Conservation (phyloP, 2,888 invertebrate genomes). For the Mythimna loreyi region DNA sequence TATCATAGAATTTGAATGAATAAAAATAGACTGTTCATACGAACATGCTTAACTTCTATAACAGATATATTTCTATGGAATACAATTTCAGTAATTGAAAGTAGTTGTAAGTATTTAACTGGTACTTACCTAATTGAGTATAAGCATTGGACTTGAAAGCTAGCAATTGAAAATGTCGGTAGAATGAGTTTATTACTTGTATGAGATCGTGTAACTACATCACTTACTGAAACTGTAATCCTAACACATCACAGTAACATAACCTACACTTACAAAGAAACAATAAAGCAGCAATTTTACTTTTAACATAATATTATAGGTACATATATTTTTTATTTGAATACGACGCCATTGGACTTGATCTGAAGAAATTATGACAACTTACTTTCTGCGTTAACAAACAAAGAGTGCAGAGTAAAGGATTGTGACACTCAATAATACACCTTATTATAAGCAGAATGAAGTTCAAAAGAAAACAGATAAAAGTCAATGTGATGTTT, state of each 20-base stretch:
- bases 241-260: slow-evolving; percentile 64
- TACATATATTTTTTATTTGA: slow-evolving; percentile 6
- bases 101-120: slow-evolving; percentile 9
- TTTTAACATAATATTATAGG: slow-evolving; percentile 29
- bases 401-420: not conserved
- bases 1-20: slow-evolving; percentile 45
- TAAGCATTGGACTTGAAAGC: slow-evolving; percentile 12
- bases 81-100: slow-evolving; percentile 48
- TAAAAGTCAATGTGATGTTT: not conserved
- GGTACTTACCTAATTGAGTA: slow-evolving; percentile 33
- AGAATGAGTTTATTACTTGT: slow-evolving; percentile 12
- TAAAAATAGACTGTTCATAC: slow-evolving; percentile 34
- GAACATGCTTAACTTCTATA: slow-evolving; percentile 27
- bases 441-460: not conserved
- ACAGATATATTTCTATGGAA: slow-evolving; percentile 44
- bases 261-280: slow-evolving; percentile 48
- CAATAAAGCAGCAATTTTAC: slow-evolving; percentile 39
- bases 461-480: not conserved
- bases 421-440: not conserved
- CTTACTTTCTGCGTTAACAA: not conserved
- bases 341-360: not conserved
- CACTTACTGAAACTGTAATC: slow-evolving; percentile 59
- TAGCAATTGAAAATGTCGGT: slow-evolving; percentile 4
- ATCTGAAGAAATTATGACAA: not conserved
- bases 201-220: slow-evolving; percentile 44